A percentile compares a stretch with the other conserved stretches of the same genome.
Evolutionary conservation across 92 coral and sea anemone genomes (phyloP).

Genomic region (Plumapathes pennacea): DNA sequence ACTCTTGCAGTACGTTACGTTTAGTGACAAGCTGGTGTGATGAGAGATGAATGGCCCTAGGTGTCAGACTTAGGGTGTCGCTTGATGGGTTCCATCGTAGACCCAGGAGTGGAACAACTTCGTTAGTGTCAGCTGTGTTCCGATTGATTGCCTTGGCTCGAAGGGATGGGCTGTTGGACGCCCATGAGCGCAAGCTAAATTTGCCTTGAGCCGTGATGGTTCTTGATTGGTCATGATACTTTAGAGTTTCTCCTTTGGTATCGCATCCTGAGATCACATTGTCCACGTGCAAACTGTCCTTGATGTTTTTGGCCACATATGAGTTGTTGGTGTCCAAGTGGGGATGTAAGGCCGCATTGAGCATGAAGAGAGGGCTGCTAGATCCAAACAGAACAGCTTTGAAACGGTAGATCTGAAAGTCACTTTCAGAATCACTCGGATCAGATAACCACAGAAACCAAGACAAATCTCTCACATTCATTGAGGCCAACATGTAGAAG

Average conservation of each 20-base stretch:
- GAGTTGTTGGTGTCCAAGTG: conserved; percentile 35
- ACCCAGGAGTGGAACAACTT: conserved; percentile 43
- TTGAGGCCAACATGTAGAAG: conserved; percentile 32
- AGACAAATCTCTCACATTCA: conserved; percentile 30
- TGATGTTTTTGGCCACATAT: conserved; percentile 30
- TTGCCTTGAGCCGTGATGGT: conserved; percentile 38
- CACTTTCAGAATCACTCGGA: conserved; percentile 18
- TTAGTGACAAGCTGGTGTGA: conserved; percentile 18
- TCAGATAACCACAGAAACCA: conserved; percentile 27
- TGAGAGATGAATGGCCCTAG: neutral
- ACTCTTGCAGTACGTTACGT: conserved; percentile 30
- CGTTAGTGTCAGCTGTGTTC: conserved; percentile 2
- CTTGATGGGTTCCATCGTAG: conserved; percentile 32
- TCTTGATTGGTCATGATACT: conserved; percentile 31
- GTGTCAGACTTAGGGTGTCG: conserved; percentile 22
- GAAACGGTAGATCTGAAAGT: conserved; percentile 33
- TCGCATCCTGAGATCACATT: conserved; percentile 38
- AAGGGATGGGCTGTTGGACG: conserved; percentile 36
- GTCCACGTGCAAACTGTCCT: conserved; percentile 45
- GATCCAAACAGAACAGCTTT: conserved; percentile 50
- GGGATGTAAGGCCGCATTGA: conserved; percentile 29
- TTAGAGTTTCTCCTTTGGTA: conserved; percentile 8
- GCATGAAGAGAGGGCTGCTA: conserved; percentile 46
- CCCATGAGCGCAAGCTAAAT: conserved; percentile 57
- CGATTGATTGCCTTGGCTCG: conserved; percentile 4